Conservation (phyloP, 1,140 invertebrate genomes). For the Meteorus sp. region DNA sequence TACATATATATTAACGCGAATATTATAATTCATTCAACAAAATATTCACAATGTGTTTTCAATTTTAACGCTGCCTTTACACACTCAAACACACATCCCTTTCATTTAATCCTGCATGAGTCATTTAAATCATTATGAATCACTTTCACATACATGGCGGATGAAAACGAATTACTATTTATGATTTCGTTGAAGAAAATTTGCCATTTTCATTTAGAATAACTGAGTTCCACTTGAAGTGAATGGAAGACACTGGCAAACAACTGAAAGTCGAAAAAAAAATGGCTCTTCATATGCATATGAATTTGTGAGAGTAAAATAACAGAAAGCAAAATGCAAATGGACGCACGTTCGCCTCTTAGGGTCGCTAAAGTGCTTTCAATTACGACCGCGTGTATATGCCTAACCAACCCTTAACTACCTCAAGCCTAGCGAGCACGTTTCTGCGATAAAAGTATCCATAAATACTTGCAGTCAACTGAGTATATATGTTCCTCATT, state of each 20-base stretch:
- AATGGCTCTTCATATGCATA: too few relatives aligned
- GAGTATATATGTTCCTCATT: too few relatives aligned
- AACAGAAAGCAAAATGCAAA: neutral
- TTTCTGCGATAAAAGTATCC: slow-evolving; percentile 3
- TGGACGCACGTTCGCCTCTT: neutral
- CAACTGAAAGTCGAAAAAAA: too few relatives aligned
- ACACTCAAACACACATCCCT: neutral
- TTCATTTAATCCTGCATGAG: too few relatives aligned
- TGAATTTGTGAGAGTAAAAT: neutral
- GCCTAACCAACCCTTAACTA: slow-evolving; percentile 6
- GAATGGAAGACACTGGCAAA: too few relatives aligned
- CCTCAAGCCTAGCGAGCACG: neutral
- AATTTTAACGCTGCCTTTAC: neutral
- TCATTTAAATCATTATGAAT: neutral
- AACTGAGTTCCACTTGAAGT: too few relatives aligned
- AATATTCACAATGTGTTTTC: neutral
- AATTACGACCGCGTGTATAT: neutral
- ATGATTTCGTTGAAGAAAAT: too few relatives aligned
- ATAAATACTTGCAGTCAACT: too few relatives aligned
- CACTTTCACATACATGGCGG: neutral
- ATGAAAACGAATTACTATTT: neutral
- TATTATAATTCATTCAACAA: slow-evolving; percentile 4
- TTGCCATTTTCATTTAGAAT: too few relatives aligned
- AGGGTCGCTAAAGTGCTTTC: neutral
- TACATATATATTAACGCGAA: too few relatives aligned